phyloP scores from a whole-genome alignment of 2,888 invertebrate genomes.

The Parnassius glacialis region DNA sequence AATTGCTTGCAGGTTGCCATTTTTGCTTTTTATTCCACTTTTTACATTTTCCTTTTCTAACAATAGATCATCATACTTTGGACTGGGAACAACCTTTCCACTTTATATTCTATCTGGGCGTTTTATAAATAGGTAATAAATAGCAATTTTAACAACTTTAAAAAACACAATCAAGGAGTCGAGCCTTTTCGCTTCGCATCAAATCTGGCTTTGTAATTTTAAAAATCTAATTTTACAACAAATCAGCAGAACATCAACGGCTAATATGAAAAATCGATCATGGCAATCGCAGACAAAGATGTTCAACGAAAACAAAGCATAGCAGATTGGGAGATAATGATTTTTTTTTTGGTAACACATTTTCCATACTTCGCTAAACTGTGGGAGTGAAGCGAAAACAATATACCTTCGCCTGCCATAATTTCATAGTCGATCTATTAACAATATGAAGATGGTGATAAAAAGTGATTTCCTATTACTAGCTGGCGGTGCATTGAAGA shows the following conservation, averaged over 20 bases:
- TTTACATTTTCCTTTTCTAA: slow-evolving; percentile 53
- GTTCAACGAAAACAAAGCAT: slow-evolving; percentile 73
- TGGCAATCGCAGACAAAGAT: slow-evolving; percentile 73
- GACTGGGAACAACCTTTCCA: slow-evolving; percentile 41
- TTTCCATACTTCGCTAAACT: slow-evolving; percentile 49
- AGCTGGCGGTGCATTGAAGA: slow-evolving; percentile 59
- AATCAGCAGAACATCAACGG: slow-evolving; percentile 53
- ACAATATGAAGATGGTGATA: slow-evolving; percentile 62
- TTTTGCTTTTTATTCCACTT: slow-evolving; percentile 55
- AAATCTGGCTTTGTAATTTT: slow-evolving; percentile 47
- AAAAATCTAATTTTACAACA: slow-evolving; percentile 63
- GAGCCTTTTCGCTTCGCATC: slow-evolving; percentile 52
- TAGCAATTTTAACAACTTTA: slow-evolving; percentile 29
- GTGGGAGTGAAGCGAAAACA: slow-evolving; percentile 64
- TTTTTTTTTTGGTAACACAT: slow-evolving; percentile 66
- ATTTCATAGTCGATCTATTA: slow-evolving; percentile 74
- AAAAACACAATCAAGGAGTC: slow-evolving; percentile 45
- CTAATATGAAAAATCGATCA: slow-evolving; percentile 48
- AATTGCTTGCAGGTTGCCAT: slow-evolving; percentile 57
- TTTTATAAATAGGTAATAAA: slow-evolving; percentile 34
- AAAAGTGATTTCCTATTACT: slow-evolving; percentile 73
- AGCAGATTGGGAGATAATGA: slow-evolving; percentile 65
- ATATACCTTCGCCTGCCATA: slow-evolving; percentile 58
- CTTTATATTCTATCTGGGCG: slow-evolving; percentile 40
- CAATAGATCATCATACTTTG: slow-evolving; percentile 53